Percentiles rank a stretch among this genome's conserved stretches.
Conservation (phyloP, 2,797 vertebrate species). For the Buceros bicornis region DNA sequence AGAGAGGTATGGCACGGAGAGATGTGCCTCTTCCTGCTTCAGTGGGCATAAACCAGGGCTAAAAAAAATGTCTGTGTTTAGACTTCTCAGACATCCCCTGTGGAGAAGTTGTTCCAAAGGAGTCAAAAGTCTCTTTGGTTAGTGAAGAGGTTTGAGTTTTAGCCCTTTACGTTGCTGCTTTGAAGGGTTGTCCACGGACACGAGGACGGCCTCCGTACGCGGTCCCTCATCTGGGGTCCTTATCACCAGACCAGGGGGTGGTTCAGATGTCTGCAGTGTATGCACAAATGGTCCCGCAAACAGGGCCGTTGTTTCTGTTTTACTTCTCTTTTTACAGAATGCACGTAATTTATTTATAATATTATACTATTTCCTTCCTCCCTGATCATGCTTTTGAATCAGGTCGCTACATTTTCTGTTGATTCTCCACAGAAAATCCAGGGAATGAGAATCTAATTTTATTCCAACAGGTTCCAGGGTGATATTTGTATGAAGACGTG, state of each 20-base stretch:
- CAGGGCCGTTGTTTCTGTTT: neutral
- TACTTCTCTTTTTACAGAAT: neutral
- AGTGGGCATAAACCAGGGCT: neutral
- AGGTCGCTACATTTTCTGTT: neutral
- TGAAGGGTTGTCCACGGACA: neutral
- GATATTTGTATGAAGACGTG: neutral
- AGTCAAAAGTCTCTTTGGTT: neutral
- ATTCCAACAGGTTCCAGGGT: neutral
- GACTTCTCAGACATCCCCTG: neutral
- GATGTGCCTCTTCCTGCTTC: neutral
- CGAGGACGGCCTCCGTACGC: rapidly evolving
- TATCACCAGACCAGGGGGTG: rapidly evolving
- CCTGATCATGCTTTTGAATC: neutral
- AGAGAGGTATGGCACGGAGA: neutral
- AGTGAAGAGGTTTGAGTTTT: neutral
- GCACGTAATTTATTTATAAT: no score
- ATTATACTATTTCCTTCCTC: neutral
- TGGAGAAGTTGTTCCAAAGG: neutral
- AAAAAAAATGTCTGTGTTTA: neutral
- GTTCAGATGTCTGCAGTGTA: neutral
- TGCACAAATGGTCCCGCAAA: rapidly evolving
- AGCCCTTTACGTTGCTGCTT: rapidly evolving
- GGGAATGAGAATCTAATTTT: neutral
- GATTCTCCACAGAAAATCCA: neutral
- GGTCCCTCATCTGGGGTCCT: neutral